Conservation (phyloP, 2,797 vertebrate genomes). For the Pelodytes ibericus region DNA sequence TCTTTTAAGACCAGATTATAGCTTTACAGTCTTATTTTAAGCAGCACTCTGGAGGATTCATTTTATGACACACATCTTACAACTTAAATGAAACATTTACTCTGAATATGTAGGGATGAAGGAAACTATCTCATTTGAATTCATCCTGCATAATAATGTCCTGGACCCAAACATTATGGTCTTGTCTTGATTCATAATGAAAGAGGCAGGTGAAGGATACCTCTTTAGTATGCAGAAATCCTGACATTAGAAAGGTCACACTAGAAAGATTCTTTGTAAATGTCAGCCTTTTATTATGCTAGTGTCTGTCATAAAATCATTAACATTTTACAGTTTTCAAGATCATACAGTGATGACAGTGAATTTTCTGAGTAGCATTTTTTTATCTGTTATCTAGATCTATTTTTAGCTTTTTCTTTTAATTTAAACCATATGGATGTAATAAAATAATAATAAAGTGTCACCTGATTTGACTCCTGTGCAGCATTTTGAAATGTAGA, state of each 20-base stretch:
- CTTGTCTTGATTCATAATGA: constrained; percentile 53
- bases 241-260: constrained; percentile 53
- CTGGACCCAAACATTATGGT: constrained; percentile 51
- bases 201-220: constrained; percentile 52
- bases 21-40: neutral
- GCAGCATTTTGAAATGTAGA: too few relatives aligned
- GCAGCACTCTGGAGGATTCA: neutral
- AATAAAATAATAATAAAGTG: too few relatives aligned
- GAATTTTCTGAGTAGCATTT: neutral
- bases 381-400: neutral
- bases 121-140: constrained; percentile 39
- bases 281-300: constrained; percentile 42
- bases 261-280: constrained; percentile 52
- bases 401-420: neutral
- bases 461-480: too few relatives aligned
- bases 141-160: constrained; percentile 47
- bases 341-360: constrained; percentile 1
- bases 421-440: neutral
- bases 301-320: constrained; percentile 35
- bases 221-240: constrained; percentile 56
- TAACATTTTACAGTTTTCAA: constrained; percentile 44
- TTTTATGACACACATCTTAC: too few relatives aligned
- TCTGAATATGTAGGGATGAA: constrained; percentile 27
- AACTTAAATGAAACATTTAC: constrained; percentile 15
- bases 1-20: neutral